phyloP scores from a whole-genome alignment of 2,113 vertebrate genomes.

The Coracopsis vasa region DNA sequence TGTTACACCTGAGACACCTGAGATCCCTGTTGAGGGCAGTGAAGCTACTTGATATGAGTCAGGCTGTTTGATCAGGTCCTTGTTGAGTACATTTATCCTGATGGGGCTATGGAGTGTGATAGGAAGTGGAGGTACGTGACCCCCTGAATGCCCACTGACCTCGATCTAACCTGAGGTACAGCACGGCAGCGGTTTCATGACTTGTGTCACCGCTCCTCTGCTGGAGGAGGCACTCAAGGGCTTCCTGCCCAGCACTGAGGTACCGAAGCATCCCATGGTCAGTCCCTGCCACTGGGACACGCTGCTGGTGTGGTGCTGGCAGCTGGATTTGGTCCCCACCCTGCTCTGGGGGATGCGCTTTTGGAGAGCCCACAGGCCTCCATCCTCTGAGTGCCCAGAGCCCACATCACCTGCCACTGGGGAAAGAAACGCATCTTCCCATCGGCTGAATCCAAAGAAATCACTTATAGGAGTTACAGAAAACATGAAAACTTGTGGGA shows the following conservation, averaged over 20 bases:
- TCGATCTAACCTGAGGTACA: neutral
- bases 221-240: neutral
- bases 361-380: rapidly evolving
- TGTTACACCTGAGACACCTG: neutral
- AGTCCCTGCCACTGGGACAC: neutral
- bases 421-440: rapidly evolving
- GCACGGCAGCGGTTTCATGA: neutral
- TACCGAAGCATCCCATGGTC: neutral
- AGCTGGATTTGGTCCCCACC: neutral
- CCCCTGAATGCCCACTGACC: neutral
- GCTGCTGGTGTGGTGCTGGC: neutral
- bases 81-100: neutral
- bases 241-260: rapidly evolving
- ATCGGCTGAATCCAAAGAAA: neutral
- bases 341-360: rapidly evolving
- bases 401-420: neutral
- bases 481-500: neutral
- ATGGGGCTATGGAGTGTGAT: neutral
- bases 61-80: neutral
- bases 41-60: neutral
- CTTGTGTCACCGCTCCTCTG: neutral
- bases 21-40: rapidly evolving
- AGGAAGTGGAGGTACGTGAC: neutral
- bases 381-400: rapidly evolving
- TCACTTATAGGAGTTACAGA: neutral